These are phyloP conservation scores for Prunella himalayana DNA, from an alignment of 2,113 vertebrate species.

Conservation along the genomic window DNA sequence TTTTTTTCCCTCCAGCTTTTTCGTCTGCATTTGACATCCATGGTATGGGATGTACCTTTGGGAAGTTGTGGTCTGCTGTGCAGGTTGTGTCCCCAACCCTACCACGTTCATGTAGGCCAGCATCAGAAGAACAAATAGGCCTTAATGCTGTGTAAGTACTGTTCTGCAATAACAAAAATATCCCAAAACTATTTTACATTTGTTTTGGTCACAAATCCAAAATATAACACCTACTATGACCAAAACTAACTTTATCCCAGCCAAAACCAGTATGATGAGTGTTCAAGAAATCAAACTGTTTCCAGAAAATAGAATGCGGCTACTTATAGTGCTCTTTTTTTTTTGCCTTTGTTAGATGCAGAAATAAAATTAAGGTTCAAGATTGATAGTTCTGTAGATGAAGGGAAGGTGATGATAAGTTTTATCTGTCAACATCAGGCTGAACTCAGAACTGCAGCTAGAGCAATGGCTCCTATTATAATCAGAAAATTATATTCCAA, in stretches of 20 bases:
- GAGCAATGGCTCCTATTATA: background rate
- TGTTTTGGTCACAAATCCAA: background rate
- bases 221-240: background rate
- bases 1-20: background rate
- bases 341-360: background rate
- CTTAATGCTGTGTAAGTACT: background rate
- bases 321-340: background rate
- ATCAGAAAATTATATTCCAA: background rate
- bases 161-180: background rate
- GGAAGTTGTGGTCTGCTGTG: background rate
- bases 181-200: background rate
- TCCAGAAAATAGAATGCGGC: background rate
- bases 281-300: background rate
- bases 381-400: background rate
- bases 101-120: fast-evolving
- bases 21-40: background rate
- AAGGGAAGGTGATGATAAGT: background rate
- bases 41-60: background rate
- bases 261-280: background rate
- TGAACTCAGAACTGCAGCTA: background rate
- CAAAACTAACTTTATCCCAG: background rate
- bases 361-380: background rate
- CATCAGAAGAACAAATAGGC: background rate
- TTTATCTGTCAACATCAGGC: background rate
- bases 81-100: fast-evolving